Conservation (phyloP, 2,888 invertebrate species). For the Pollenia angustigena region DNA sequence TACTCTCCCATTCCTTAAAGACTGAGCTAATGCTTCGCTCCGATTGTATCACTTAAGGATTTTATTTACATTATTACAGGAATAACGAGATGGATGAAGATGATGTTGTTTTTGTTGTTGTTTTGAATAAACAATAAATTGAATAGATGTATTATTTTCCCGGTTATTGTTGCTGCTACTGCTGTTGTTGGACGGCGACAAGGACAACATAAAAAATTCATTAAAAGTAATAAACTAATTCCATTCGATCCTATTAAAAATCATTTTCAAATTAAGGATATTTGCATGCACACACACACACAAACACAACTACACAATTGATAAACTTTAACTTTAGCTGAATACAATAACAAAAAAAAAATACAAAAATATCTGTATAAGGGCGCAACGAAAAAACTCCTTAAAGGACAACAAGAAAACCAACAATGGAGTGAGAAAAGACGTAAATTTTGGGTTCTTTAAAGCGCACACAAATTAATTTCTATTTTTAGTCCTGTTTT, state of each 20-base stretch:
- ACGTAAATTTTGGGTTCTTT: slow-evolving; percentile 41
- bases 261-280: slow-evolving; percentile 84
- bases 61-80: slow-evolving; percentile 65
- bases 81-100: slow-evolving; percentile 45
- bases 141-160: slow-evolving; percentile 69
- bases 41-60: slow-evolving; percentile 60
- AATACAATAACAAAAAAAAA: slow-evolving; percentile 22
- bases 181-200: slow-evolving; percentile 70
- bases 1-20: slow-evolving; percentile 15
- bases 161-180: slow-evolving; percentile 8
- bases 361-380: neutral
- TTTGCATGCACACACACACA: slow-evolving; percentile 79
- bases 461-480: slow-evolving; percentile 52
- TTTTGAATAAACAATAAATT: slow-evolving; percentile 72
- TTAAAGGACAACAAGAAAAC: slow-evolving; percentile 51
- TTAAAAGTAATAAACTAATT: slow-evolving; percentile 84
- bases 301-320: slow-evolving; percentile 72
- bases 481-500: slow-evolving; percentile 48
- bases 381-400: neutral
- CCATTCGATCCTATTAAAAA: slow-evolving; percentile 84
- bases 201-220: slow-evolving; percentile 82
- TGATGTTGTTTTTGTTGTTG: slow-evolving; percentile 43
- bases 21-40: neutral
- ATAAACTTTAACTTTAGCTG: slow-evolving; percentile 77
- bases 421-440: slow-evolving; percentile 44